phyloP scores from a whole-genome alignment of 2,888 invertebrate genomes.

The Dascillus cervinus region DNA sequence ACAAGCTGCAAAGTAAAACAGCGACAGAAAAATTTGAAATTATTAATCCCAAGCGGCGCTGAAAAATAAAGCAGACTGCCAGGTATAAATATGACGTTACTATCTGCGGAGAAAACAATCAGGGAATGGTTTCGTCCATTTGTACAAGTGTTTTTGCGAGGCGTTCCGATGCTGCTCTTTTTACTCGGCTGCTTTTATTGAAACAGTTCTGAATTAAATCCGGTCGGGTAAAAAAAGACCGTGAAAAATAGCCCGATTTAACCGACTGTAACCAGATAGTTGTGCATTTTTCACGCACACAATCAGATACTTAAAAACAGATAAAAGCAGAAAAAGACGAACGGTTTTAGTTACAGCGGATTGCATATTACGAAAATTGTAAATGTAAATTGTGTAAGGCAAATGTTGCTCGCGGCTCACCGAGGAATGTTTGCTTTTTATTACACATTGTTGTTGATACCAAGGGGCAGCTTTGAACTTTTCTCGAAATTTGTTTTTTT shows the following conservation, averaged over 20 bases:
- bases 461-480: too few relatives aligned
- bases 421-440: too few relatives aligned
- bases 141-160: slow-evolving; percentile 17
- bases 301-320: too few relatives aligned
- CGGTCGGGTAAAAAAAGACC: slow-evolving; percentile 9
- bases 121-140: slow-evolving; percentile 14
- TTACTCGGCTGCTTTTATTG: slow-evolving; percentile 9
- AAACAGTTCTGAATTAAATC: slow-evolving; percentile 12
- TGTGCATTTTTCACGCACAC: too few relatives aligned
- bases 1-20: slow-evolving; percentile 12
- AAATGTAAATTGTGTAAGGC: too few relatives aligned
- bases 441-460: too few relatives aligned
- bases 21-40: slow-evolving; percentile 25
- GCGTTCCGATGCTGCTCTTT: slow-evolving; percentile 15
- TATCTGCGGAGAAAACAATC: slow-evolving; percentile 19
- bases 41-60: slow-evolving; percentile 21
- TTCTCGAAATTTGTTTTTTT: too few relatives aligned
- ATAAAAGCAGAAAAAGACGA: too few relatives aligned
- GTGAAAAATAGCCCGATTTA: slow-evolving; percentile 10
- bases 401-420: too few relatives aligned
- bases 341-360: too few relatives aligned
- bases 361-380: too few relatives aligned
- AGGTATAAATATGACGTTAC: slow-evolving; percentile 11
- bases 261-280: slow-evolving; percentile 10
- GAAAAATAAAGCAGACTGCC: slow-evolving; percentile 10